Percentiles rank a stretch among this genome's conserved stretches.
Conservation (phyloP, 1,140 invertebrate genomes). For the Heliothis virescens region DNA sequence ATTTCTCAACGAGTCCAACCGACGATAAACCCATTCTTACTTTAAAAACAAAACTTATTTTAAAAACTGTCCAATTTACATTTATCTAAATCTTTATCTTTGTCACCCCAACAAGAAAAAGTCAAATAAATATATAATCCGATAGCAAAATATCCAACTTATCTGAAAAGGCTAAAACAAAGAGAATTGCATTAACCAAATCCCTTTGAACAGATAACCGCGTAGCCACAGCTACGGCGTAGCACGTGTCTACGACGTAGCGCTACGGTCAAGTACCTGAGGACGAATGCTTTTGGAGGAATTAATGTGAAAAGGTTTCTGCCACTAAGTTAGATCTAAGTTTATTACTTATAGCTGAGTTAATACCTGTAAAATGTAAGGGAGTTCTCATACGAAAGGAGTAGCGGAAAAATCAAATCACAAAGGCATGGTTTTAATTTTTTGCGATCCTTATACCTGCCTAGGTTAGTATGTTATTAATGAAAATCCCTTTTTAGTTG, state of each 20-base stretch:
- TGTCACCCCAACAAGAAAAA: neutral
- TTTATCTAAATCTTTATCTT: conserved; percentile 2
- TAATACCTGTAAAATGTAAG: conserved; percentile 24
- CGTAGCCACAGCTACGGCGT: conserved; percentile 13
- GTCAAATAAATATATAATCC: neutral
- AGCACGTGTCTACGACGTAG: conserved; percentile 16
- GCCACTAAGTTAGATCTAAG: conserved; percentile 18
- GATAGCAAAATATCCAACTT: neutral
- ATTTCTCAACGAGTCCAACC: neutral
- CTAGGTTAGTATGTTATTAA: no score
- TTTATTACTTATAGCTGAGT: conserved; percentile 16
- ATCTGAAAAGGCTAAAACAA: conserved; percentile 7
- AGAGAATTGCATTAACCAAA: conserved; percentile 15
- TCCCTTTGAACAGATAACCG: conserved; percentile 13
- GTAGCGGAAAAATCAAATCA: neutral
- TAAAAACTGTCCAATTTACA: neutral
- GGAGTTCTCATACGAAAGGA: neutral
- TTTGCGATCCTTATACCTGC: no score
- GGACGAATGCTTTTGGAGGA: conserved; percentile 16
- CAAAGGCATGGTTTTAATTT: no score
- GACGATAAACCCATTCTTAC: neutral
- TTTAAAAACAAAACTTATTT: neutral
- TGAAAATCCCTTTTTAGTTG: no score
- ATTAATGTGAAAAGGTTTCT: conserved; percentile 1
- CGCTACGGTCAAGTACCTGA: conserved; percentile 17